Percentiles rank a stretch among this genome's conserved stretches.
Conservation (phyloP, 2,113 vertebrate genomes). For the Halcyon malimbica region DNA sequence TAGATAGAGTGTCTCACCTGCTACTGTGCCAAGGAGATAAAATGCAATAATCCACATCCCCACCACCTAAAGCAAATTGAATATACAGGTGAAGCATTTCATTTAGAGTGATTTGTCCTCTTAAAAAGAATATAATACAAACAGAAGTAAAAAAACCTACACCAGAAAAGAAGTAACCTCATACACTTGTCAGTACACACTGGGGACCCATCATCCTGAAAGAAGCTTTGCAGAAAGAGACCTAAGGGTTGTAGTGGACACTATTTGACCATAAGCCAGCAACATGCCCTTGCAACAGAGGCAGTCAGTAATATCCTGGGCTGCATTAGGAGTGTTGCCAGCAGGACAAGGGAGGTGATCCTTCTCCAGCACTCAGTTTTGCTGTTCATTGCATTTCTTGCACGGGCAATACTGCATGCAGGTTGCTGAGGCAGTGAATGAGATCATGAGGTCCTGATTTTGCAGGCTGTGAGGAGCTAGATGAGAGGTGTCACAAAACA, state of each 20-base stretch:
- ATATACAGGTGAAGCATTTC: background rate
- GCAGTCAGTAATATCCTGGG: background rate
- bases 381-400: background rate
- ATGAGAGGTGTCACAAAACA: background rate
- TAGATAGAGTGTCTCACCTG: conserved; percentile 37
- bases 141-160: background rate
- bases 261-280: background rate
- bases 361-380: background rate
- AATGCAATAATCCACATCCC: conserved; percentile 33
- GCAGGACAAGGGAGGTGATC: background rate
- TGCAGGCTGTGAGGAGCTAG: background rate
- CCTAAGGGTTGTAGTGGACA: background rate
- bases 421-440: background rate
- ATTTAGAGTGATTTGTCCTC: background rate
- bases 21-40: conserved; percentile 33
- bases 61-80: conserved; percentile 42
- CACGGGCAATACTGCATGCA: background rate
- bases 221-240: background rate
- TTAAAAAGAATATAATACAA: background rate
- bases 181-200: background rate
- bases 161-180: background rate
- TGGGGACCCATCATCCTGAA: background rate
- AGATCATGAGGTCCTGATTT: background rate
- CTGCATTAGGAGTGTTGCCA: background rate
- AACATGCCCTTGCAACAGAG: background rate